Evolutionary conservation across 2,113 vertebrate genomes (phyloP).

Genomic region (Dasyprocta punctata): DNA sequence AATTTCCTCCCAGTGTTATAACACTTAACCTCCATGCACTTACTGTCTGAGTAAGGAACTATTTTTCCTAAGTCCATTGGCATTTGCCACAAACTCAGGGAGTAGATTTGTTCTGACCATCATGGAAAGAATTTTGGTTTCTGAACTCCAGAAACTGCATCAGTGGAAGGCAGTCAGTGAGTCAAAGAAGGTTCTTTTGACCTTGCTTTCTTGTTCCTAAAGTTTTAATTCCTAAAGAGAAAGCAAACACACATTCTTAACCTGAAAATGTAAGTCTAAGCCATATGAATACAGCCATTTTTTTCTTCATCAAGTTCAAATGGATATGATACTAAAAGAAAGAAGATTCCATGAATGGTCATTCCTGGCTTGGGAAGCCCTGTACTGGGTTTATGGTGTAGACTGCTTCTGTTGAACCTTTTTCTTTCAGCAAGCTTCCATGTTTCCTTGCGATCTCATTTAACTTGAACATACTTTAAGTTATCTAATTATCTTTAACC

Average conservation of each 20-base stretch:
- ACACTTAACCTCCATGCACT: background rate
- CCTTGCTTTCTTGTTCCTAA: background rate
- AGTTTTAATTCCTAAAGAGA: slow-evolving; percentile 1
- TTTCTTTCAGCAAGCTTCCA: background rate
- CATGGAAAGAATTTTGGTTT: slow-evolving; percentile 43
- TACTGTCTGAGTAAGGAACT: slow-evolving; percentile 34
- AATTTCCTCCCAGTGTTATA: background rate
- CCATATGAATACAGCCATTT: background rate
- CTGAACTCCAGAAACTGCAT: slow-evolving; percentile 6
- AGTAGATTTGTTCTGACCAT: background rate
- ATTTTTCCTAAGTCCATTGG: background rate
- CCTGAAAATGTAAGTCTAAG: background rate
- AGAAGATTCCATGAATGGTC: background rate
- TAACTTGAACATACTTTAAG: background rate
- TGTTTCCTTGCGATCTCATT: background rate
- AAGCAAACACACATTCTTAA: background rate
- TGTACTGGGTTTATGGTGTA: background rate
- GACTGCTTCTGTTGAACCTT: background rate
- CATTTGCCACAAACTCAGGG: background rate
- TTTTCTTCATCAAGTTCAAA: background rate
- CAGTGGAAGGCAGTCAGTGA: background rate
- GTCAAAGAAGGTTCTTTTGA: background rate
- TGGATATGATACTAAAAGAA: background rate
- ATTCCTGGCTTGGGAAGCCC: background rate
- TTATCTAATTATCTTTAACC: background rate